These are phyloP conservation scores for Kradibia gibbosae DNA, from an alignment of 1,140 invertebrate species.

Conservation along the genomic window DNA sequence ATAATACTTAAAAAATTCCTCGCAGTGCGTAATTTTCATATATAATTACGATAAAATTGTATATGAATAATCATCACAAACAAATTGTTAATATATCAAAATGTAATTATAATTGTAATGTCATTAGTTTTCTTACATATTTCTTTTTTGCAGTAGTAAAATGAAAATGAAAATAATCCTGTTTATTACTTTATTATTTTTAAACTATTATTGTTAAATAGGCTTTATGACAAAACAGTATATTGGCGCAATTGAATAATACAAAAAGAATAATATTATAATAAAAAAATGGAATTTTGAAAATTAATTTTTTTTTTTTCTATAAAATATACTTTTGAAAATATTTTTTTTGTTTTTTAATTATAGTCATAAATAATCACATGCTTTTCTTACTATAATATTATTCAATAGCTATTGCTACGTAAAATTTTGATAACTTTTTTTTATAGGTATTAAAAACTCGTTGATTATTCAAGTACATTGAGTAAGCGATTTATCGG, in stretches of 20 bases:
- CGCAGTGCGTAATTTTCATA: background rate
- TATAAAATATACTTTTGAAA: too few relatives aligned
- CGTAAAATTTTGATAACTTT: background rate
- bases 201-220: too few relatives aligned
- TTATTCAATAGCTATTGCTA: background rate
- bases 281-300: too few relatives aligned
- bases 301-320: too few relatives aligned
- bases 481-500: background rate
- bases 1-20: background rate
- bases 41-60: background rate
- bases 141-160: background rate
- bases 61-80: conserved; percentile 4
- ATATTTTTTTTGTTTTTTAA: background rate
- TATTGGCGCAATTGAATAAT: too few relatives aligned
- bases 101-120: too few relatives aligned
- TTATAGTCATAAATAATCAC: background rate
- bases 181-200: too few relatives aligned
- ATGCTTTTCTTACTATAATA: background rate
- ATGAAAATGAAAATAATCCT: background rate
- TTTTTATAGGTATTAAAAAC: background rate
- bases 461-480: background rate
- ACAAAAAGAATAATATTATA: too few relatives aligned
- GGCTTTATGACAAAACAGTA: too few relatives aligned
- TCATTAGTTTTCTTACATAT: background rate
- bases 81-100: too few relatives aligned